Base-by-base conservation (phyloP, 2,888 invertebrate species). In the Alcis repandata region DNA sequence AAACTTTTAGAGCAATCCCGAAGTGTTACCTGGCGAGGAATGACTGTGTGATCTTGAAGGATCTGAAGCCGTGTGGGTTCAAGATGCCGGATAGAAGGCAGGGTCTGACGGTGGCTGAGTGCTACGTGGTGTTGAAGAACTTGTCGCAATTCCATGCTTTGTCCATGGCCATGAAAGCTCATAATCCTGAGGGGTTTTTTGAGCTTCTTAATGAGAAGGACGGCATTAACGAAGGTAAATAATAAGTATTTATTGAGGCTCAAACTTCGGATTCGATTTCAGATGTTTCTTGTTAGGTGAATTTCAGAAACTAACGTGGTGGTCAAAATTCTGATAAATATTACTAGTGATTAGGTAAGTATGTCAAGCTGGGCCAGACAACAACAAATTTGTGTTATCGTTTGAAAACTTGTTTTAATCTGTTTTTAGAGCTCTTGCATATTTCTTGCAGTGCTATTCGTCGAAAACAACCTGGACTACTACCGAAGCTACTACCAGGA, bases 401-500 rank as follows among this genome's bases (percentile, higher is more conserved):
- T 27, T 27, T 2, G 10, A 17, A 19, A 2, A n/a, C 13, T 27
- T 13, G 27, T 17, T 33, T 33, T 11, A 10, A 52, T 38, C 19
- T 7, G 2, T 27, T 22, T n/a, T 53, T 38, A 7, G 27, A 27
- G 6, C 27, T 27, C 6, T 27, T 4, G 3, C 27, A 11, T 27
- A 27, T 40, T 10, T 19, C 45, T 80, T 80, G 0, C 76, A 90
- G 95, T 95, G 0, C 90, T 96, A 64, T 96, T 95, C 79, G 92
- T 95, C 43, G 85, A 93, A 53, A 95, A 95, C 74, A 96, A 96
- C 77, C 94, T 94, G 66, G 95, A 95, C 56, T 96, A 96, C 93
- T 96, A 96, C 78, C 94, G 94, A 69, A 95, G 94, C 63, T 96
- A 96, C 78, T 96, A 96, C 73, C 93, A 93, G 2, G 94, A 94